phyloP scores from a whole-genome alignment of 1,140 invertebrate species.

The Diuraphis noxia region DNA sequence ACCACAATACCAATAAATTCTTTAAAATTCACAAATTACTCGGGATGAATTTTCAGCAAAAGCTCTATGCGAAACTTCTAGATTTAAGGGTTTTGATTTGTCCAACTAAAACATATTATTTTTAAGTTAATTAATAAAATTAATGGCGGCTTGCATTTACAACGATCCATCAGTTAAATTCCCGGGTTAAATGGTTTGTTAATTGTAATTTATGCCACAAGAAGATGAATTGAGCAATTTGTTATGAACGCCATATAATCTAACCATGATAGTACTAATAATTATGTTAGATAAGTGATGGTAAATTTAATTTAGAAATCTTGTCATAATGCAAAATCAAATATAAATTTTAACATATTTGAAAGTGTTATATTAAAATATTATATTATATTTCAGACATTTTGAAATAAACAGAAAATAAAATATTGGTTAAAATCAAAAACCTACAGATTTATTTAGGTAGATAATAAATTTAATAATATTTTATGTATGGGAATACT shows the following conservation, averaged over 20 bases:
- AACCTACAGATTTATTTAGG: not conserved
- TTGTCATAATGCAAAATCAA: not conserved
- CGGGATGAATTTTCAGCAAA: not conserved
- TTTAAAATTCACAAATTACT: not conserved
- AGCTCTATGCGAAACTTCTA: not conserved
- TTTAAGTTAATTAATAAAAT: not conserved
- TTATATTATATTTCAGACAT: not conserved
- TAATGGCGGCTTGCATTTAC: too few species aligned
- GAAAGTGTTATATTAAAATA: not conserved
- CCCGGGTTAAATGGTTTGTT: too few species aligned
- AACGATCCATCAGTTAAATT: not conserved
- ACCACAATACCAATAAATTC: not conserved
- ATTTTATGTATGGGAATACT: not conserved
- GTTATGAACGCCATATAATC: not conserved
- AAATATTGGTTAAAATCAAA: too few species aligned
- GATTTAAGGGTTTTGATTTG: not conserved
- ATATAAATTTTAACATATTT: not conserved
- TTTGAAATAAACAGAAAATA: too few species aligned
- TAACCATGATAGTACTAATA: not conserved
- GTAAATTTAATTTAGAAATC: not conserved
- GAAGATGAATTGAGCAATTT: not conserved
- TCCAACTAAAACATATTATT: slow-evolving; percentile 12
- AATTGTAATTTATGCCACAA: not conserved
- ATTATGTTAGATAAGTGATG: not conserved
- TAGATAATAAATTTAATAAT: not conserved